A percentile compares a stretch with the other conserved stretches of the same genome.
Evolutionary conservation across 2,113 vertebrate species (phyloP).

Genomic region (Gasterosteus aculeatus): DNA sequence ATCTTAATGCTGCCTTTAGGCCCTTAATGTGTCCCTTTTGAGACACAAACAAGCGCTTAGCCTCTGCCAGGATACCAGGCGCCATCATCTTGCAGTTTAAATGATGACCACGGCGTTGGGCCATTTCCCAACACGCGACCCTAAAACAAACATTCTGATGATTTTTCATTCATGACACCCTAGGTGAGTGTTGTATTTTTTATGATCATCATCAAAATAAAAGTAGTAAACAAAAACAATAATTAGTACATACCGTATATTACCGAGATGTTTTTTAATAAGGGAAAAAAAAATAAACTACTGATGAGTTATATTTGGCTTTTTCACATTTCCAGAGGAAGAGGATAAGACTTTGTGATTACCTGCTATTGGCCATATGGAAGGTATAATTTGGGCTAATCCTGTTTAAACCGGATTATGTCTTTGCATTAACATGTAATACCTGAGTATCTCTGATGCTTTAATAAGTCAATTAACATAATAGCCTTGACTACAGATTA

Average conservation of each 20-base stretch:
- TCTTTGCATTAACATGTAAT: constrained; percentile 40
- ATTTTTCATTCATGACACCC: constrained; percentile 15
- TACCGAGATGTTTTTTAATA: neutral
- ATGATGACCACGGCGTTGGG: constrained; percentile 12
- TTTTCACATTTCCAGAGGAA: constrained; percentile 4
- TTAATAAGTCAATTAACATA: constrained; percentile 31
- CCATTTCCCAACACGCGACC: neutral
- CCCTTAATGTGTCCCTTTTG: constrained; percentile 25
- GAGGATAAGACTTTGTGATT: constrained; percentile 4
- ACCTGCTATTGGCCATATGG: constrained; percentile 23
- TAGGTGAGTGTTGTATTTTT: constrained; percentile 11
- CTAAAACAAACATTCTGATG: neutral
- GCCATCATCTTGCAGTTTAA: constrained; percentile 47
- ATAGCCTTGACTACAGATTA: constrained; percentile 3
- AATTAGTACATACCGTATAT: constrained; percentile 4
- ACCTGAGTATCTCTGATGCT: constrained; percentile 17
- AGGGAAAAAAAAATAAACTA: neutral
- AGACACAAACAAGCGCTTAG: constrained; percentile 31
- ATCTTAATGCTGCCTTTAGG: constrained; percentile 57
- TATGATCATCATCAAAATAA: constrained; percentile 10
- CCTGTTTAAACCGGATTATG: constrained; percentile 28
- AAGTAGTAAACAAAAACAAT: constrained; percentile 10
- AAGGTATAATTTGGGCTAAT: constrained; percentile 37
- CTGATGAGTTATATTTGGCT: constrained; percentile 2
- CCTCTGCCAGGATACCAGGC: constrained; percentile 8